These are phyloP conservation scores for Caenorhabditis macrosperma DNA, from an alignment of 2,888 invertebrate species.

Conservation along the genomic window DNA sequence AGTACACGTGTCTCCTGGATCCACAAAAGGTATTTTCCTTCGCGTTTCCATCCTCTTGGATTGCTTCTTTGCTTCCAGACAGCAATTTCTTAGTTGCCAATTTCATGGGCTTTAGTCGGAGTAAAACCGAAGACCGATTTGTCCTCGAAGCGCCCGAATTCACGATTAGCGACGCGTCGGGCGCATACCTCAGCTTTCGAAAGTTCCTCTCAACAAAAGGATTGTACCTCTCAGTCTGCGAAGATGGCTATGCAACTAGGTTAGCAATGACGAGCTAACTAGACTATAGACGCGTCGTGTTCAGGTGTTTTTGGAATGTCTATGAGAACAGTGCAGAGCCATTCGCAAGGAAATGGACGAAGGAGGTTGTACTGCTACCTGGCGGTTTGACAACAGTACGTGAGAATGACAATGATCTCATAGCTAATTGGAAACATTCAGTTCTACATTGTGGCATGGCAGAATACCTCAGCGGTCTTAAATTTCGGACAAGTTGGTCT, in stretches of 20 bases:
- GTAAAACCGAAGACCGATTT: conserved; percentile 51
- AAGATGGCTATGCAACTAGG: conserved; percentile 61
- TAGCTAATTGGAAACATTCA: conserved; percentile 16
- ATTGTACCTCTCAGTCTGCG: conserved; percentile 64
- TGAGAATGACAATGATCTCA: background rate
- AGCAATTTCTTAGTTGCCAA: conserved; percentile 65
- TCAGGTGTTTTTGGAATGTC: conserved; percentile 68
- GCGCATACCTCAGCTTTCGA: conserved; percentile 67
- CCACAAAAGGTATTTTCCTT: conserved; percentile 27
- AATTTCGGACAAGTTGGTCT: conserved; percentile 71
- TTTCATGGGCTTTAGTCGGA: conserved; percentile 58
- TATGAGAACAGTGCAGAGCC: conserved; percentile 65
- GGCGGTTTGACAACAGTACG: conserved; percentile 62
- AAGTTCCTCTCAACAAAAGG: conserved; percentile 70
- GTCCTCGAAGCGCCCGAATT: conserved; percentile 72
- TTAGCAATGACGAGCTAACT: conserved; percentile 15
- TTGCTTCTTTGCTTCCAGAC: conserved; percentile 42
- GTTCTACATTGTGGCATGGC: conserved; percentile 68
- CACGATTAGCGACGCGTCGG: conserved; percentile 59
- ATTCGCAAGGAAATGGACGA: conserved; percentile 67
- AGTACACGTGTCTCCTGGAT: conserved; percentile 61
- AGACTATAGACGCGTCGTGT: background rate
- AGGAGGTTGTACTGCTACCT: conserved; percentile 67
- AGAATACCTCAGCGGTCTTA: conserved; percentile 55
- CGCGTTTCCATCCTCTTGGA: background rate